Percentiles rank a stretch among this genome's conserved stretches.
Evolutionary conservation across 2,888 invertebrate genomes (phyloP).

Genomic region (Synergus laeviventris): DNA sequence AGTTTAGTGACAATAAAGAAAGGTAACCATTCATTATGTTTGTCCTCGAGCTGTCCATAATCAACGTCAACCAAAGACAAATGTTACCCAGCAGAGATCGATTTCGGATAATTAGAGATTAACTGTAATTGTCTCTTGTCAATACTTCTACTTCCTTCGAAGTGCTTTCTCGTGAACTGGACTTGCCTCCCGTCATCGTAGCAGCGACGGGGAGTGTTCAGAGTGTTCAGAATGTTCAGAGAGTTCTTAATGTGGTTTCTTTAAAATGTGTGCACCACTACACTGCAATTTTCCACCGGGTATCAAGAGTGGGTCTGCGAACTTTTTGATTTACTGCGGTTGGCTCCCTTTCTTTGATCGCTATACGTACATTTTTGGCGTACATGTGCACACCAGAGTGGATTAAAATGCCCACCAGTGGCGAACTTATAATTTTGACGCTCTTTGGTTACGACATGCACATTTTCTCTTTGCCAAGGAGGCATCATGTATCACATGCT

Average conservation of each 20-base stretch:
- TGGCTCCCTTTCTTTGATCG: background rate
- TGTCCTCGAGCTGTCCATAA: background rate
- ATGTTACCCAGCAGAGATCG: slow-evolving; percentile 41
- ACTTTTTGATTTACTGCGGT: slow-evolving; percentile 29
- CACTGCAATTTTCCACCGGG: slow-evolving; percentile 1
- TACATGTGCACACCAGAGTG: background rate
- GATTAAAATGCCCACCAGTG: slow-evolving; percentile 36
- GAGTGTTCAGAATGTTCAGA: background rate
- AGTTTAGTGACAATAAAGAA: background rate
- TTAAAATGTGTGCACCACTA: slow-evolving; percentile 44
- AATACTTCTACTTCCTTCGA: slow-evolving; percentile 51
- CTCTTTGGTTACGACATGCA: background rate
- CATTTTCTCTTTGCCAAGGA: background rate
- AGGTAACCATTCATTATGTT: background rate
- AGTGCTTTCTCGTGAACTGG: slow-evolving; percentile 41
- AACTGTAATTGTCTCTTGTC: slow-evolving; percentile 58
- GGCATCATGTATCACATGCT: slow-evolving; percentile 8
- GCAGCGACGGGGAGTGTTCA: slow-evolving; percentile 6
- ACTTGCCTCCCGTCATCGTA: slow-evolving; percentile 42
- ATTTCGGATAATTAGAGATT: slow-evolving; percentile 64
- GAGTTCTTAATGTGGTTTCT: slow-evolving; percentile 26
- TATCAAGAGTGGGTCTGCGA: background rate
- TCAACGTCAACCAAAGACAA: slow-evolving; percentile 1
- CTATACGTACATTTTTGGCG: background rate
- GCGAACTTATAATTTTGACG: slow-evolving; percentile 27